phyloP scores from a whole-genome alignment of 2,113 vertebrate genomes.

The Greenwoodochromis staneri region DNA sequence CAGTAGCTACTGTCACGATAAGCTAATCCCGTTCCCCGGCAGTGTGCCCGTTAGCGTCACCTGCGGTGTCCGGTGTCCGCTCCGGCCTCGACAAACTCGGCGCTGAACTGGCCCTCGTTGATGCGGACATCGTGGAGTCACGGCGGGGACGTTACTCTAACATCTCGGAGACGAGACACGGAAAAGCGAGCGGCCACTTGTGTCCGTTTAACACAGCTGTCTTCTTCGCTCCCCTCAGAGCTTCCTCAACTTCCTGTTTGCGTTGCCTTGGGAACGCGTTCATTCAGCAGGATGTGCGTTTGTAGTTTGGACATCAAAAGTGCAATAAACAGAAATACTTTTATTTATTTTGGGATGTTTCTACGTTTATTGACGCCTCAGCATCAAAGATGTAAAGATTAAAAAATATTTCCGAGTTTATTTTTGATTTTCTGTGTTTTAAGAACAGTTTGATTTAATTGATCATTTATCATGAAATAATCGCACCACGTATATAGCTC shows the following conservation, averaged over 20 bases:
- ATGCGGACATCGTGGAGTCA: constrained; percentile 13
- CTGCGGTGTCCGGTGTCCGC: background rate
- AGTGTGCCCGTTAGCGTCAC: background rate
- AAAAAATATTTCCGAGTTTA: background rate
- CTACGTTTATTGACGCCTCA: background rate
- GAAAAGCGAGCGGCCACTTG: background rate
- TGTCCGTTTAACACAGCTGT: background rate
- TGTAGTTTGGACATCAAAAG: background rate
- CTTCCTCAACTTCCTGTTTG: constrained; percentile 13
- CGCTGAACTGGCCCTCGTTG: background rate
- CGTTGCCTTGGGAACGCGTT: constrained; percentile 32
- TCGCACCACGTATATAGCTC: background rate
- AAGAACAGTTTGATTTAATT: background rate
- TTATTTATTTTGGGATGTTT: rapidly evolving
- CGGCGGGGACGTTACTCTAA: background rate
- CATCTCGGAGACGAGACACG: rapidly evolving
- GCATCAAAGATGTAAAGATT: background rate
- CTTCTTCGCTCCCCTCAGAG: background rate
- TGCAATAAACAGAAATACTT: background rate
- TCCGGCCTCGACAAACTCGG: background rate
- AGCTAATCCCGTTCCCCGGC: background rate
- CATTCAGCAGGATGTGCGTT: rapidly evolving
- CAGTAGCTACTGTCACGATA: background rate
- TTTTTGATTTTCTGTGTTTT: background rate
- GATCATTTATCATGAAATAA: background rate